A percentile compares a stretch with the other conserved stretches of the same genome.
Conservation (phyloP, 2,113 vertebrate species). For the Melanocharis versteri region DNA sequence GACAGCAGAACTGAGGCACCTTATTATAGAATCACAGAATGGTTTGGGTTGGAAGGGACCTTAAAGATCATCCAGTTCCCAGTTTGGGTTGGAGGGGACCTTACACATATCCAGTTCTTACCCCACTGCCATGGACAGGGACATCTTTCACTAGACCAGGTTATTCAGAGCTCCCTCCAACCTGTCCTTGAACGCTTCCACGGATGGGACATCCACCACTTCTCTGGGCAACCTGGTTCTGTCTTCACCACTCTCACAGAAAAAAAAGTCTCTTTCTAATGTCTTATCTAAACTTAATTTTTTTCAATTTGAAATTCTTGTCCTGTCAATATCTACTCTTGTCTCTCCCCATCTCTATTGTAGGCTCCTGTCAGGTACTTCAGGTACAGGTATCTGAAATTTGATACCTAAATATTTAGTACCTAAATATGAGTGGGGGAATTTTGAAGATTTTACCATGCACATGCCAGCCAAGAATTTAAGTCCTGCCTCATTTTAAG, state of each 20-base stretch:
- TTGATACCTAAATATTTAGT: background rate
- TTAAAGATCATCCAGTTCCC: background rate
- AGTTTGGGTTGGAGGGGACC: background rate
- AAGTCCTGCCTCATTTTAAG: background rate
- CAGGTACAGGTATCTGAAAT: background rate
- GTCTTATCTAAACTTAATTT: background rate
- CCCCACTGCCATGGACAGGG: background rate
- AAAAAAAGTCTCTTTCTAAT: background rate
- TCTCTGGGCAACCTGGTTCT: background rate
- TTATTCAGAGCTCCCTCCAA: background rate
- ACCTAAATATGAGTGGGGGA: background rate
- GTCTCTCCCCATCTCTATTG: background rate
- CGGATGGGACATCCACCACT: background rate
- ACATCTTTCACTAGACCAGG: background rate
- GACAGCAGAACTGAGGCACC: background rate
- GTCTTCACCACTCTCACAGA: too few relatives aligned
- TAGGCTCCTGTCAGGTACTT: accelerated
- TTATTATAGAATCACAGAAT: background rate
- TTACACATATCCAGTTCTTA: background rate
- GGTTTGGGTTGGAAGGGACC: background rate
- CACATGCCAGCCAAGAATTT: background rate
- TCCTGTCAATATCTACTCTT: background rate
- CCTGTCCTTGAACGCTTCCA: background rate
- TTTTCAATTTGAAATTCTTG: background rate
- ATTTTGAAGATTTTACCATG: background rate